A percentile compares a stretch with the other conserved stretches of the same genome.
These are phyloP conservation scores for Ictalurus punctatus DNA, from an alignment of 2,113 vertebrate genomes.

Conservation along the genomic window DNA sequence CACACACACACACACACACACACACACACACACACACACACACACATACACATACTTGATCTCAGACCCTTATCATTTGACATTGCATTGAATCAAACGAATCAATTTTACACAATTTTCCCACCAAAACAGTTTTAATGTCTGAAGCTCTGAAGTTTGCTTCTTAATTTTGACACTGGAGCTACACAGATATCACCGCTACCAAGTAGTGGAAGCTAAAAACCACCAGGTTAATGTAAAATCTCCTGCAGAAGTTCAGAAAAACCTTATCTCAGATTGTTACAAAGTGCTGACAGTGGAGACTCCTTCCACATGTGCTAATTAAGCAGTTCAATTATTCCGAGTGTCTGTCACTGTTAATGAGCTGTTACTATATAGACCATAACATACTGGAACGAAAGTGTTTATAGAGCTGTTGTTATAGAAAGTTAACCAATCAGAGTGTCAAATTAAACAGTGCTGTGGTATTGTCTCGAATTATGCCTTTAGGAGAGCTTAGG, in stretches of 20 bases:
- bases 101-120: background rate
- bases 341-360: background rate
- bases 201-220: background rate
- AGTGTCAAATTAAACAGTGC: background rate
- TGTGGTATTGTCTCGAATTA: background rate
- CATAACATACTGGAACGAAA: background rate
- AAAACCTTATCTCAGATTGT: background rate
- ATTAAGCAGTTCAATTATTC: background rate
- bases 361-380: background rate
- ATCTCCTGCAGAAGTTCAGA: background rate
- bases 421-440: background rate
- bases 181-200: background rate
- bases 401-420: background rate
- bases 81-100: background rate
- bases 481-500: background rate
- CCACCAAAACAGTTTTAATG: background rate
- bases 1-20: conserved; percentile 13
- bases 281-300: background rate
- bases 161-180: background rate
- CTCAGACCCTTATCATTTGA: background rate
- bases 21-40: conserved; percentile 3
- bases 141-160: background rate
- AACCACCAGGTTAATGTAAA: background rate
- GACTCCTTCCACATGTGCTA: background rate
- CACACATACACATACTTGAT: background rate